Evolutionary conservation across 2,888 invertebrate species (phyloP), one percentile per base, ranked within the genome.

Genomic region (Dermolepida albohirtum): DNA sequence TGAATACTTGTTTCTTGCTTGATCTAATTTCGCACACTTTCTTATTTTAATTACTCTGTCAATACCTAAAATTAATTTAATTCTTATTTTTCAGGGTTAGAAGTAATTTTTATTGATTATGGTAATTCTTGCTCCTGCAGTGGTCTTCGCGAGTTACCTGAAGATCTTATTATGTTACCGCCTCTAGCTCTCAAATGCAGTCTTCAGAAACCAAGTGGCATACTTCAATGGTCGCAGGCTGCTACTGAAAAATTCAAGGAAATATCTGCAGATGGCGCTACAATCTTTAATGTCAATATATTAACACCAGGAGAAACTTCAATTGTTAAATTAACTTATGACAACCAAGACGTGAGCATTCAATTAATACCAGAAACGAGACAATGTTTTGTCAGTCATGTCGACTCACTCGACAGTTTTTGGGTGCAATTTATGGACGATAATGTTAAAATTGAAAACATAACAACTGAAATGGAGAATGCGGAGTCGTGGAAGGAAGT

Each of bases 81-180:
- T 47, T 47, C 7, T 6, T 4, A 47, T 50, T 47, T 65, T 65
- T 11, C 41, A 72, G 72, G 86, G 7, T 84, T 86, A 62, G 87
- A 87, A 75, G 89, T 91, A 0, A 83, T 88, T 66, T 91, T 90
- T 74, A 86, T 91, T 16, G 92, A 92, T 80, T 91, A 89, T 74
- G 92, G 92, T 1, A 91, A 90, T 76, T 88, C 89, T 51, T 87
- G 89, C 6, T 84, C 86, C 52, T 87, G 89, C 66, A 85, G 85
- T 62, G 87, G 88, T 71, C 85, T 91, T 64, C 85, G 87, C 64
- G 84, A 84, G 64, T 83, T 92, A 34, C 90, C 91, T 0, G 86
- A 87, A 71, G 88, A 89, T 59, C 77, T 91, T 0, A 82, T 85
- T 0, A 75, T 81, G 11, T 85, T 88, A 49, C 87, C 88, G 52